Evolutionary conservation across 2,113 vertebrate genomes (phyloP).

Genomic region (Corythaixoides concolor): DNA sequence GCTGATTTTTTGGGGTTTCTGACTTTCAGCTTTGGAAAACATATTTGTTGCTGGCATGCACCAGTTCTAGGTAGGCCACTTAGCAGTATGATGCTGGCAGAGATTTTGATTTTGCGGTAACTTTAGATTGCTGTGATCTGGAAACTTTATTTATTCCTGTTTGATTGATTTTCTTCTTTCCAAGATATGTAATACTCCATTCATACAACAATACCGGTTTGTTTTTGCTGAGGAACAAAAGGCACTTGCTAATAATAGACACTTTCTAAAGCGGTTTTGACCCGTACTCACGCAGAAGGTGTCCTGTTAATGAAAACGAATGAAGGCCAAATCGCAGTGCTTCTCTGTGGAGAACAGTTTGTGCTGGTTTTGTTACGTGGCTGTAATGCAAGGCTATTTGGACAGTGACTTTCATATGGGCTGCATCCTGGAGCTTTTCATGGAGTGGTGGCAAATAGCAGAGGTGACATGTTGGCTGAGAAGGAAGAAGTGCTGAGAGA

Average conservation of each 20-base stretch:
- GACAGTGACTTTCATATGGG: background rate
- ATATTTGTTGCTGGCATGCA: background rate
- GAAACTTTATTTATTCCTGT: background rate
- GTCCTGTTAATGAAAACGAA: background rate
- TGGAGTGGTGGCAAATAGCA: background rate
- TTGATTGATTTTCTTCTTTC: background rate
- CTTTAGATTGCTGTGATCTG: background rate
- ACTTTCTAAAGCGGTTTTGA: background rate
- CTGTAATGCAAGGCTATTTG: background rate
- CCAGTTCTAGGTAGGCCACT: background rate
- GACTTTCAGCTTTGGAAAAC: background rate
- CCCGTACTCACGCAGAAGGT: background rate
- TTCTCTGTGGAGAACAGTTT: background rate
- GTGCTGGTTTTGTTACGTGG: background rate
- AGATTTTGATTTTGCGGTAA: background rate
- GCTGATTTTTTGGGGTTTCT: background rate
- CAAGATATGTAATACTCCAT: background rate
- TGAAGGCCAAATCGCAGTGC: background rate
- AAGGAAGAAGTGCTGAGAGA: background rate
- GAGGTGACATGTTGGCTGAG: background rate
- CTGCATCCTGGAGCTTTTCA: background rate
- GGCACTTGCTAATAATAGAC: background rate
- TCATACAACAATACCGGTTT: background rate
- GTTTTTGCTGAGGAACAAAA: background rate
- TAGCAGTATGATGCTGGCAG: background rate